Conservation (phyloP, 2,888 invertebrate genomes). For the Petrolisthes manimaculis region DNA sequence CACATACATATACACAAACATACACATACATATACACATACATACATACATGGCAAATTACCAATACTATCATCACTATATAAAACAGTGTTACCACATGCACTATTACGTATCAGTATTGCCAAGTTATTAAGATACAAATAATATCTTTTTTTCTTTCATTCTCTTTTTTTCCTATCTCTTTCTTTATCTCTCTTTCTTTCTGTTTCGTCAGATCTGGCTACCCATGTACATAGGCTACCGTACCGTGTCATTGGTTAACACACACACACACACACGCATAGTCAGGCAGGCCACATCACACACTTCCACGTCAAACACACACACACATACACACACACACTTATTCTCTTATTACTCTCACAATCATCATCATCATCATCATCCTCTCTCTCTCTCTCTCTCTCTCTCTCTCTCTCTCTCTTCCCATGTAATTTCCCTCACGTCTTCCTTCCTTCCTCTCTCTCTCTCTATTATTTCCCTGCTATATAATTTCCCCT, state of each 20-base stretch:
- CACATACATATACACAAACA: neutral
- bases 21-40: neutral
- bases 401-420: neutral
- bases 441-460: neutral
- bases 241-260: neutral
- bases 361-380: neutral
- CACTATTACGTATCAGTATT: neutral
- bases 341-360: neutral
- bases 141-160: neutral
- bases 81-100: too few relatives aligned
- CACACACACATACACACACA: conserved; percentile 19
- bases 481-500: neutral
- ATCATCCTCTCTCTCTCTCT: neutral
- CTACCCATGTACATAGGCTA: neutral
- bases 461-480: neutral
- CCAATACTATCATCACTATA: too few relatives aligned
- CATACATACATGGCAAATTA: neutral
- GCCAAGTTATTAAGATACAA: neutral
- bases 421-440: neutral
- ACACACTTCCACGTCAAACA: neutral
- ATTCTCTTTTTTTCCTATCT: neutral
- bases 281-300: neutral
- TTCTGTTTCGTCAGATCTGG: neutral
- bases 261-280: neutral
- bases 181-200: neutral